phyloP scores from a whole-genome alignment of 2,797 vertebrate species.

The Podarcis lilfordi region DNA sequence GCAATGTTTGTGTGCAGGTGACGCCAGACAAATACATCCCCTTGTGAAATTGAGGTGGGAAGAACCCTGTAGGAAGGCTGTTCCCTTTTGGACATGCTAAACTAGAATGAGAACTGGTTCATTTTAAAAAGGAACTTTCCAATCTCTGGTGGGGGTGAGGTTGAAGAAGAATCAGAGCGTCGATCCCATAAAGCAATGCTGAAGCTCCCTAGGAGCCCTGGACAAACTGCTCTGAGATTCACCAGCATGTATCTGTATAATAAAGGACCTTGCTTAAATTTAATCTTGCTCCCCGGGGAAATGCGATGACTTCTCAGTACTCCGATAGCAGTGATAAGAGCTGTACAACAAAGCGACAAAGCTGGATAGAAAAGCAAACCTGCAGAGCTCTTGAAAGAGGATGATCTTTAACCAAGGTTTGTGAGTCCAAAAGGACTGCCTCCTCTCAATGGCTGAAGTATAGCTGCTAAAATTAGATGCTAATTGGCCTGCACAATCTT shows the following conservation, averaged over 20 bases:
- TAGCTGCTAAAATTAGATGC: constrained; percentile 15
- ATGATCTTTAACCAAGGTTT: neutral
- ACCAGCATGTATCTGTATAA: neutral
- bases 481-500: constrained; percentile 20
- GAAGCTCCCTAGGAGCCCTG: neutral
- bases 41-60: neutral
- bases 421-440: neutral
- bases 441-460: constrained; percentile 17
- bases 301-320: neutral
- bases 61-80: no score
- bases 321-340: neutral
- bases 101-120: no score
- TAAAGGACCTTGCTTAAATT: neutral
- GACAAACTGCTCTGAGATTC: neutral
- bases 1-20: neutral
- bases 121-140: no score
- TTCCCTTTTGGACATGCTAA: no score
- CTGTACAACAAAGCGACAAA: neutral
- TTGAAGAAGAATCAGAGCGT: neutral
- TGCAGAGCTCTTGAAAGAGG: neutral
- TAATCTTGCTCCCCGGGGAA: neutral
- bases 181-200: neutral
- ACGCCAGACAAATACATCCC: neutral
- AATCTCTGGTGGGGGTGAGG: no score
- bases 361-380: neutral